Evolutionary conservation across 2,113 vertebrate genomes (phyloP).

Genomic region (Spheniscus mendiculus): DNA sequence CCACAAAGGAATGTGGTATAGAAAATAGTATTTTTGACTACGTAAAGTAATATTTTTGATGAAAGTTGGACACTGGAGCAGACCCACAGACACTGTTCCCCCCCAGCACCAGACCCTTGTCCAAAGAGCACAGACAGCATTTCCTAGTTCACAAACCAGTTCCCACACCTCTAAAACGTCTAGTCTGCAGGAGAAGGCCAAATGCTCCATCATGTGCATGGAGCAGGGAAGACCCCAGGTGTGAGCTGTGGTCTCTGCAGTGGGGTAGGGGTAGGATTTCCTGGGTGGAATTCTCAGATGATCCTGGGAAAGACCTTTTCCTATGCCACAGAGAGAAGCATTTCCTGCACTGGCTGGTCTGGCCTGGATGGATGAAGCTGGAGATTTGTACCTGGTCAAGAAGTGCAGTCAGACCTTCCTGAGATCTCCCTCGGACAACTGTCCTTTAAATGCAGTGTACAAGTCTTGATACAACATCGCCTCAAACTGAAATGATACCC

Average conservation of each 20-base stretch:
- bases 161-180: background rate
- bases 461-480: background rate
- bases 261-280: background rate
- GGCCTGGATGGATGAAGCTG: background rate
- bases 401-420: background rate
- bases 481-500: background rate
- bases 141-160: background rate
- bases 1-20: background rate
- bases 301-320: background rate
- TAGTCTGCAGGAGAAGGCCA: background rate
- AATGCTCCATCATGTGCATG: rapidly evolving
- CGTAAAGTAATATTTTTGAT: background rate
- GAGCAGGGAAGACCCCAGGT: background rate
- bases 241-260: background rate
- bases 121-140: background rate
- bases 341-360: background rate
- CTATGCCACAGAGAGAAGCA: background rate
- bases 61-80: background rate
- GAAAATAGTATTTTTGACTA: background rate
- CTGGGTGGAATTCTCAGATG: background rate
- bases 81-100: background rate
- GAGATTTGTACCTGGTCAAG: background rate
- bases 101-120: background rate
- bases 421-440: background rate
- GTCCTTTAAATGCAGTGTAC: background rate